These are phyloP conservation scores for Gambusia yucatana DNA, from an alignment of 2,797 vertebrate genomes.

Conservation along the genomic window DNA sequence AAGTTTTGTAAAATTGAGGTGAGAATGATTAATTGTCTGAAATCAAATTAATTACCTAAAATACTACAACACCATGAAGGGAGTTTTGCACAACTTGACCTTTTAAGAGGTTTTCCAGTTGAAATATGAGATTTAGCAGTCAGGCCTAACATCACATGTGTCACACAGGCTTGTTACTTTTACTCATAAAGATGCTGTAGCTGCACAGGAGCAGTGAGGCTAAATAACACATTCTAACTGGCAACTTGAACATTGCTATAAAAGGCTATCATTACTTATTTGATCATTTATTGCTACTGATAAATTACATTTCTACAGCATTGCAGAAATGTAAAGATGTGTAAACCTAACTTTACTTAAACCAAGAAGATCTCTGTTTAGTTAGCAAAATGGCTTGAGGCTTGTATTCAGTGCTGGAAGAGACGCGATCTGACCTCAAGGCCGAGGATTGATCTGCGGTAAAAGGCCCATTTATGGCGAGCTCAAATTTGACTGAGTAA, in stretches of 20 bases:
- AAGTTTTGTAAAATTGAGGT: neutral
- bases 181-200: slow-evolving; percentile 10
- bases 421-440: slow-evolving; percentile 54
- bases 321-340: neutral
- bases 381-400: slow-evolving; percentile 1
- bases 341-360: neutral
- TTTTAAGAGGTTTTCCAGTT: slow-evolving; percentile 2
- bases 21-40: neutral
- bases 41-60: neutral
- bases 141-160: neutral
- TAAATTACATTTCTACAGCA: slow-evolving; percentile 14
- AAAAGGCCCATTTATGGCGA: slow-evolving; percentile 65
- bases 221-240: slow-evolving; percentile 23
- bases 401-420: slow-evolving; percentile 30
- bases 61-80: neutral
- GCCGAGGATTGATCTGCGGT: slow-evolving; percentile 62
- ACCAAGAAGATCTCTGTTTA: neutral
- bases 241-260: slow-evolving; percentile 42
- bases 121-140: slow-evolving; percentile 18
- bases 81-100: neutral
- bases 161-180: slow-evolving; percentile 9
- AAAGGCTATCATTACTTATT: slow-evolving; percentile 10
- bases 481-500: slow-evolving; percentile 71
- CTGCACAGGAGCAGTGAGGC: slow-evolving; percentile 13
- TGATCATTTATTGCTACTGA: slow-evolving; percentile 19